Evolutionary conservation across 2,113 vertebrate species (phyloP).

Genomic region (Sylvia atricapilla): DNA sequence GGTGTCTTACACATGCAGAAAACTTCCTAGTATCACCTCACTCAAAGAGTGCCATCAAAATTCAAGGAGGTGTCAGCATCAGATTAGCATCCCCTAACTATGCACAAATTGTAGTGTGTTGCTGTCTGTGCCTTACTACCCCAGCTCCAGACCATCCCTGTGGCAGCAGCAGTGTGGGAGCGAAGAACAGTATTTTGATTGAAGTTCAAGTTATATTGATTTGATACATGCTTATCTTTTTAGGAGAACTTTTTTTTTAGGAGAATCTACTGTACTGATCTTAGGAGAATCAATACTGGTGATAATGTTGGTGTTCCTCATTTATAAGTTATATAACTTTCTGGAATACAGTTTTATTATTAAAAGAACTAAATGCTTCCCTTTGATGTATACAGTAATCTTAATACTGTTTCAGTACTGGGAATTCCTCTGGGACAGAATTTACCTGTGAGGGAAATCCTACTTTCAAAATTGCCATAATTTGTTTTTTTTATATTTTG

Average conservation of each 20-base stretch:
- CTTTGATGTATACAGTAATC: background rate
- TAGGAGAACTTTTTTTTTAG: background rate
- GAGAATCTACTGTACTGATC: background rate
- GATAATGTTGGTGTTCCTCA: background rate
- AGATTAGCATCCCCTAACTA: background rate
- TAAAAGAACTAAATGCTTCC: background rate
- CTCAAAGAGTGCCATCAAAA: background rate
- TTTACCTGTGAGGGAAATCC: background rate
- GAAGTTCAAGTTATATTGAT: background rate
- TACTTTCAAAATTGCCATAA: background rate
- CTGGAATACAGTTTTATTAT: background rate
- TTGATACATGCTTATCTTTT: background rate
- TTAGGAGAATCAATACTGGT: background rate
- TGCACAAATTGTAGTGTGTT: background rate
- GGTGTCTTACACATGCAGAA: background rate
- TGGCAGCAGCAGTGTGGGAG: background rate
- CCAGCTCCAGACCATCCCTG: background rate
- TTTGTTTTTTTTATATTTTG: background rate
- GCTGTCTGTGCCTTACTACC: background rate
- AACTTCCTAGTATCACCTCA: background rate
- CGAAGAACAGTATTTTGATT: background rate
- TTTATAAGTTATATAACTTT: background rate
- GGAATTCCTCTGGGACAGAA: background rate
- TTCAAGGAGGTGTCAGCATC: background rate
- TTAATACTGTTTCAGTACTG: background rate